phyloP scores from a whole-genome alignment of 2,113 vertebrate species.

The Chaetops frenatus region DNA sequence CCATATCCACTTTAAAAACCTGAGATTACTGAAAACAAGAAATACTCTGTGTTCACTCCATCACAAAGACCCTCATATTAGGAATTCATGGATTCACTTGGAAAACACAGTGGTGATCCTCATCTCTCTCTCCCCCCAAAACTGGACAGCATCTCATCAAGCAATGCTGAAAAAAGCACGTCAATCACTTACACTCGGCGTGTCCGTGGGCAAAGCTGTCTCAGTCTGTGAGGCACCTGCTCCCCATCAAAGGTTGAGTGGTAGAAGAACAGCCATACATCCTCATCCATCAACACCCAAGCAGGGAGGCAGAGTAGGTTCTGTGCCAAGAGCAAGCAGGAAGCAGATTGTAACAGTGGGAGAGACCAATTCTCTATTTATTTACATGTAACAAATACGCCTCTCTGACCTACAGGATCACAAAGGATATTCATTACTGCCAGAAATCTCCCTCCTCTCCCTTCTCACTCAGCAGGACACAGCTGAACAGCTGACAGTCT shows the following conservation, averaged over 20 bases:
- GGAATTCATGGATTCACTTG: neutral
- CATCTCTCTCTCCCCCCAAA: neutral
- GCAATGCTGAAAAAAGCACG: neutral
- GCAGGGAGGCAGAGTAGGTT: conserved; percentile 81
- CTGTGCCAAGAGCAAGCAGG: conserved; percentile 14
- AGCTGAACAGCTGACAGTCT: neutral
- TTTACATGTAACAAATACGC: neutral
- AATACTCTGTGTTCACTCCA: neutral
- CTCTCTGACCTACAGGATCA: neutral
- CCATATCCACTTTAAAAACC: neutral
- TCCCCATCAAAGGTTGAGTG: conserved; percentile 80
- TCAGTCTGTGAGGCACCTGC: conserved; percentile 81
- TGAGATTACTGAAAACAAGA: neutral
- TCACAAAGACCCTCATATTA: neutral
- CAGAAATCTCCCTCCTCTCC: conserved; percentile 6
- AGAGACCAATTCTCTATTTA: neutral
- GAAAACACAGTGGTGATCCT: neutral
- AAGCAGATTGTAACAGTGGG: neutral
- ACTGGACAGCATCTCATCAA: neutral
- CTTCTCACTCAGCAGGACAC: neutral
- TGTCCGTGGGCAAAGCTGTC: conserved; percentile 85
- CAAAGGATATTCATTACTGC: neutral
- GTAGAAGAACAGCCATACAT: conserved; percentile 90
- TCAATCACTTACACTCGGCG: conserved; percentile 68
- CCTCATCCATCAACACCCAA: conserved; percentile 85